These are phyloP conservation scores for Volucella bombylans DNA, from an alignment of 2,888 invertebrate species.

Conservation along the genomic window DNA sequence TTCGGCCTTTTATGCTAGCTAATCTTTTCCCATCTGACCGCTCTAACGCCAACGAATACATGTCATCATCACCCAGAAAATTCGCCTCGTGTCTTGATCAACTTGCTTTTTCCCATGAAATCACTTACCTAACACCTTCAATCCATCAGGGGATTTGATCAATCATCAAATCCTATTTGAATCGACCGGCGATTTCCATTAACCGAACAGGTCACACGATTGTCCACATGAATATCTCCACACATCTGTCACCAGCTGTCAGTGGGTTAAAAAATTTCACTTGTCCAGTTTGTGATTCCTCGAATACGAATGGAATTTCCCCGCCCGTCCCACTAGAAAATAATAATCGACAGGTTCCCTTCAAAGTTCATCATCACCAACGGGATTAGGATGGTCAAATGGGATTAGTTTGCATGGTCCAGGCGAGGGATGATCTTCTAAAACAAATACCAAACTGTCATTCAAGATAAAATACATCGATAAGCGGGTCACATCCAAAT, in stretches of 20 bases:
- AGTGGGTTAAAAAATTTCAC: conserved; percentile 45
- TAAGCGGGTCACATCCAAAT: conserved; percentile 25
- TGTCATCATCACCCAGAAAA: too few species aligned
- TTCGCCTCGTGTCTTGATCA: not conserved
- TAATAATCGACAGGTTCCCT: conserved; percentile 61
- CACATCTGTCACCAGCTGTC: conserved; percentile 70
- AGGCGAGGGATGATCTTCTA: conserved; percentile 38
- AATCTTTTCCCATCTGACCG: too few species aligned
- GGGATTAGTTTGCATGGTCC: conserved; percentile 62
- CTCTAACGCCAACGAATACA: too few species aligned
- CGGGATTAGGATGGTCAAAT: conserved; percentile 65
- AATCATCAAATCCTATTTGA: conserved; percentile 13
- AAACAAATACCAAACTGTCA: conserved; percentile 38
- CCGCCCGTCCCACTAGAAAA: conserved; percentile 38
- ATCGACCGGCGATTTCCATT: conserved; percentile 28
- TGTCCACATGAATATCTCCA: conserved; percentile 59
- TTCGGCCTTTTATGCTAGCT: too few species aligned
- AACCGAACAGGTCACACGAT: conserved; percentile 64
- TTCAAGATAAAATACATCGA: conserved; percentile 53
- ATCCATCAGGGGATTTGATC: conserved; percentile 55
- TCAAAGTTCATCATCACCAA: conserved; percentile 53
- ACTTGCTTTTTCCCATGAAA: conserved; percentile 6
- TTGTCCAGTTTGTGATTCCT: conserved; percentile 46
- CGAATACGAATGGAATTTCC: conserved; percentile 67
- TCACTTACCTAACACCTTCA: conserved; percentile 16